Evolutionary conservation across 2,888 invertebrate species (phyloP), one percentile per base, ranked within the genome.

Genomic region (Schizotus pectinicornis): DNA sequence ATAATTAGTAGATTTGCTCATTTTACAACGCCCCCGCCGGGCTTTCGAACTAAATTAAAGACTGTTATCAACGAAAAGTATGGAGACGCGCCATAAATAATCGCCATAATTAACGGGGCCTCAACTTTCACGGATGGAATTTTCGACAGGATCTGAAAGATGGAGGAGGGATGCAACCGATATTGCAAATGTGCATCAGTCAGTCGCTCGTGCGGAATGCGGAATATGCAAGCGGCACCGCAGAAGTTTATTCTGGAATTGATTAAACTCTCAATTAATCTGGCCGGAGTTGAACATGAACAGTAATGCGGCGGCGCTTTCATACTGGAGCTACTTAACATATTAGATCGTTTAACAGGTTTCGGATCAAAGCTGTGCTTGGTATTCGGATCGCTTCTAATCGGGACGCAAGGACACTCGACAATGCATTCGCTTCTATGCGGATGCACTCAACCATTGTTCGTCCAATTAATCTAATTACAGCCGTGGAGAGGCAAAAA

Each of bases 1-100:
- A 69, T 74, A 74, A 74, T 74, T 74, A 74, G 70, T 71, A 67
- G 69, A 72, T 70, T 65, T 70, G 68, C 67, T 69, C 70, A 66
- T 68, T 67, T 70, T 67, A 62, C 65, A 68, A 60, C 59, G 61
- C 61, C 58, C 64, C 60, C 53, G 37, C 41, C 33, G 39, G 58
- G 55, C 59, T 51, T 59, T 59, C 59, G 55, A 59, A 55, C 55
- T 55, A 51, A 55, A 59, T 59, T 59, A 59, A 55, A 59, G 54
- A 55, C 55, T 59, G 50, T 50, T 55, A 59, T 55, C 54, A 39
- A 48, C 30, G 38, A 35, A 52, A 52, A 50, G 46, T 56, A 52
- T 57, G 34, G 42, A 42, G 38, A 52, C 22, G 43, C 31, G 35
- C 43, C 46, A 57, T 57, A 52, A 57, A 48, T 57, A 57, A 57